Evolutionary conservation across 2,113 vertebrate species (phyloP).

Genomic region (Apeltes quadracus): DNA sequence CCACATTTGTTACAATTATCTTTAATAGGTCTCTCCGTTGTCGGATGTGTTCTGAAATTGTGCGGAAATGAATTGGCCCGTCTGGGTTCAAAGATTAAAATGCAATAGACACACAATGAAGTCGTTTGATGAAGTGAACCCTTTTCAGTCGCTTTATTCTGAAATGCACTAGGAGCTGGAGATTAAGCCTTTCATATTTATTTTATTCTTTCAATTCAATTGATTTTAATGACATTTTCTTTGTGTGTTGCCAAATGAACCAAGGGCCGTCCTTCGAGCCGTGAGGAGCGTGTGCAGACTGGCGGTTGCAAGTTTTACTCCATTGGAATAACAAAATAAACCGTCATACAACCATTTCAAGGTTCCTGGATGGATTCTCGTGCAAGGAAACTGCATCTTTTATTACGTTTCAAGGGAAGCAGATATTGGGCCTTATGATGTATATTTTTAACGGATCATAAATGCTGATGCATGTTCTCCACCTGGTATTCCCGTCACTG

Average conservation of each 20-base stretch:
- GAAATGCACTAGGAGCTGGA: background rate
- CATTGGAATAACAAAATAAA: too few relatives aligned
- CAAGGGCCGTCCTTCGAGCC: too few relatives aligned
- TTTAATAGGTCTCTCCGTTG: slow-evolving; percentile 63
- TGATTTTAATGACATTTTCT: background rate
- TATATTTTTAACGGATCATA: background rate
- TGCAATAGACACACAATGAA: slow-evolving; percentile 57
- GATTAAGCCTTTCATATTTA: background rate
- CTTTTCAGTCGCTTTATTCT: slow-evolving; percentile 11
- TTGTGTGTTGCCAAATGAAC: background rate
- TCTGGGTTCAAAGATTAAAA: slow-evolving; percentile 65
- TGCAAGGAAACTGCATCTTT: background rate
- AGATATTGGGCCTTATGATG: too few relatives aligned
- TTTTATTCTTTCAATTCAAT: background rate
- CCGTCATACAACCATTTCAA: too few relatives aligned
- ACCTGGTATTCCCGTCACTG: too few relatives aligned
- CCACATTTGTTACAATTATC: slow-evolving; percentile 72
- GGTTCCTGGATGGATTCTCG: too few relatives aligned
- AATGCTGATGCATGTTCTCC: background rate
- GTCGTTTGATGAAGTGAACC: slow-evolving; percentile 36
- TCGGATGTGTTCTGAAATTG: slow-evolving; percentile 57
- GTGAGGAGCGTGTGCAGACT: too few relatives aligned
- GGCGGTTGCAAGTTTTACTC: too few relatives aligned
- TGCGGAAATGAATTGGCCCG: slow-evolving; percentile 58
- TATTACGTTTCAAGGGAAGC: too few relatives aligned